Evolutionary conservation across 2,797 vertebrate genomes (phyloP), one percentile per base, ranked within the genome.

Genomic region (Acrocephalus scirpaceus): DNA sequence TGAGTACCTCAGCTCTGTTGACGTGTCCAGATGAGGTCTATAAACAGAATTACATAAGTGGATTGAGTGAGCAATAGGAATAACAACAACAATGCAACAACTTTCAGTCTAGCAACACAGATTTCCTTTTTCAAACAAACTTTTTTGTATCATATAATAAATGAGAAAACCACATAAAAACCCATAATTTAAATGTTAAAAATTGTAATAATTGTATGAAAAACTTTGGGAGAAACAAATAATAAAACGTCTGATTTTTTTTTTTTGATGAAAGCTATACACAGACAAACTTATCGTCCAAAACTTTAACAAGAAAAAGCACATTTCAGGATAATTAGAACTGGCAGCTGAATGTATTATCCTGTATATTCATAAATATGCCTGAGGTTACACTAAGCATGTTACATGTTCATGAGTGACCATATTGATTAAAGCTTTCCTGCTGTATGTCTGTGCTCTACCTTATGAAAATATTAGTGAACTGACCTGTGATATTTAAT

Each of bases 11-110:
- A 99, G 97, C 96, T 99, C 99, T 60, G 98, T 95, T 4, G 99
- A 99, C 12, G 99, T 98, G 90, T 99, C 99, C 91, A 99, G 97
- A 88, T 99, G 99, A 97, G 99, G 98, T 96, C 99, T 99, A 93
- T 45, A 86, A 92, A 93, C 51, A 47, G 30, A 86, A 79, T 44
- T 61, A 34, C 32, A 50, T 17, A 78, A 70, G 34, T 15, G 71
- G 9, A 67, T 34, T 32, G 14, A 89, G 75, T 38, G 19, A 32
- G 25, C 30, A 88, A 75, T 36, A 69, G 14, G 4, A 84, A 44
- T 26, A 84, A 47, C 8, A 75, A 44, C 27, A 88, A 25, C 3
- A 86, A 75, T 29, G 21, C 38, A 60, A 18, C 25, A 10, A 64
- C n/a, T 25, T 81, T 58, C 27, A 48, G 12, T 50, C 26, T n/a